Evolutionary conservation across 1,140 invertebrate species (phyloP), one percentile per base, ranked within the genome.

Genomic region (Musca domestica): DNA sequence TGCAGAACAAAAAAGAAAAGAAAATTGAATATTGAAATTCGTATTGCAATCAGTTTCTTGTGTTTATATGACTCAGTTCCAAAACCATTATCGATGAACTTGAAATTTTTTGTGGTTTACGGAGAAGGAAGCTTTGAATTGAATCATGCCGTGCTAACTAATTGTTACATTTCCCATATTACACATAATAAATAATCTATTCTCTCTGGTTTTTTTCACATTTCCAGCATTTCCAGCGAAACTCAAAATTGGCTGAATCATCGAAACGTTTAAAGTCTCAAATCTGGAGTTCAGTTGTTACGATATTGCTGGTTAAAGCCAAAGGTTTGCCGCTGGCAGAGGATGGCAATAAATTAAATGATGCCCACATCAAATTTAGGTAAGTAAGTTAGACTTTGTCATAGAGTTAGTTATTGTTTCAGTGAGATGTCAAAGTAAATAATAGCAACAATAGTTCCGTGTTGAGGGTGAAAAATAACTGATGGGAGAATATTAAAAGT

Each of bases 321-420:
- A 95, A 92, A 83, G 93, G 96, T 80, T 86, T 98, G 9, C 85
- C 91, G 14, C 88, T 92, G 7, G 94, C 95, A 88, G 93, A 96
- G 80, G 88, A 95, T 71, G 96, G 97, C 77, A 88, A 84, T 2
- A 92, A 94, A 61, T 86, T 91, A 41, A 94, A 92, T 71, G 96
- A 99, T 83, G 95, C 95, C 56, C 98, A 97, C 80, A 95, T 96
- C 74, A 98, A 98, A 83, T 98, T 99, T 85, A 90, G 92, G 93
- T 95, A 83, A 83, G 68, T 64, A n/a, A n/a, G 17, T 10, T 22
- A 51, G 22, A 54, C 0, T 48, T 19, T 27, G 27, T 20, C 19
- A 54, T 17, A 56, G 15, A 15, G 12, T 46, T 51, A 22, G 17
- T 19, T 15, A 67, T 20, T 46, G 46, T 10, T 46, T 46, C 17